Evolutionary conservation across 2,888 invertebrate genomes (phyloP), one percentile per base, ranked within the genome.

Genomic region (Merodon equestris): DNA sequence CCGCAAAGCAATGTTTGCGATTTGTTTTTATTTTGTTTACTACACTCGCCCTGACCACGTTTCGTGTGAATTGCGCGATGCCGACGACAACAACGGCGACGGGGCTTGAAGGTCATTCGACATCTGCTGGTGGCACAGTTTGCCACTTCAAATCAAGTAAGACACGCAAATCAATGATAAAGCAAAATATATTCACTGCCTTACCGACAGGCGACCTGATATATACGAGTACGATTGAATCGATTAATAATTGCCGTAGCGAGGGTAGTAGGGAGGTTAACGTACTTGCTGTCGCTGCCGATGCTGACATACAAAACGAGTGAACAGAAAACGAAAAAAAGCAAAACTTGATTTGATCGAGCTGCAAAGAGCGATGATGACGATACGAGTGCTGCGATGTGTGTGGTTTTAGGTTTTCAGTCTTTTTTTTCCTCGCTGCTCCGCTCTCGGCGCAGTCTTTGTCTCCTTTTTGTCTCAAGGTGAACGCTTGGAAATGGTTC

Each of bases 401-500:
- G 27, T 27, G 27, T 27, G 27, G 2, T 27, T 27, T 27, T 27
- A 4, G 2, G 2, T 27, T 27, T 2, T 4, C 7, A 4, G 2
- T 27, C 7, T 27, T 27, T 27, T 7, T 4, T 7, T 7, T 2
- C 27, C 27, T 27, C 27, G 27, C 7, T 27, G 7, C 27, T 27
- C 27, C 27, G 7, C 27, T 27, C 27, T 27, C 27, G 27, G 27
- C 27, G 27, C 27, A 27, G 27, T 27, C 27, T 27, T 27, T 27
- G 27, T 27, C 27, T 27, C 27, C 27, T 27, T 27, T 27, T 27
- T 27, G 19, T 40, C 64, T 58, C 70, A 76, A 76, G 70, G 75
- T 76, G 64, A 76, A 66, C 70, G 17, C 58, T 70, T 64, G 64
- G 48, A 71, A 56, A 66, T 76, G 71, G 54, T 56, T 71, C 71